Base-by-base conservation (phyloP, 2,888 invertebrate species). In the Phorcus lineatus region DNA sequence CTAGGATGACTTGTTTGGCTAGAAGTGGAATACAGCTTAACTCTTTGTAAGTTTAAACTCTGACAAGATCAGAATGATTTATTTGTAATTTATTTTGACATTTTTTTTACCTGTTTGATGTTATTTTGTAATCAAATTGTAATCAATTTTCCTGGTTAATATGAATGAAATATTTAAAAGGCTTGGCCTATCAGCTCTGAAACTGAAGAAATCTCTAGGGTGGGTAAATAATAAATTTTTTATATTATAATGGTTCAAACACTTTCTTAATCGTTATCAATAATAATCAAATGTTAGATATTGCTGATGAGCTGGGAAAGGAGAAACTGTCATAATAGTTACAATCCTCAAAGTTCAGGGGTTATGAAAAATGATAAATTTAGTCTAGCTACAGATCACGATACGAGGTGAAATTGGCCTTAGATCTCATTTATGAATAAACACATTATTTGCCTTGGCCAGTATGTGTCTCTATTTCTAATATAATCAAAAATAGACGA, bases 141-240 rank as follows among this genome's bases (percentile, higher is more conserved):
- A 40, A 70, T 70, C 70, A 36, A 70, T 70, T 70, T 70, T 70
- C 11, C 40, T 17, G n/a, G 31, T 17, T 17, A 40, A 36, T 11
- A 3, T n/a, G n/a, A 36, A 70, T 70, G 19, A 70, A 36, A 70
- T 70, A 70, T 70, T 70, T 19, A 70, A 70, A 36, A 70, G 70
- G 70, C 24, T 16, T 40, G 17, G 31, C 40, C 70, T 36, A 36
- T 36, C 36, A 36, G 36, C 70, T 16, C 19, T 31, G 70, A 36
- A 70, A 40, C 40, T 36, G 36, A 70, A 70, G 70, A 70, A 31
- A 70, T 70, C 70, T 36, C 40, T 16, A 31, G 70, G 36, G 40
- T 40, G 36, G 70, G 19, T 70, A 36, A 62, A 70, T 40, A 70
- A 40, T 70, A 40, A 22, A 16, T 40, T 40, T 70, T 70, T 70